Evolutionary conservation across 2,113 vertebrate genomes (phyloP).

Genomic region (Anhinga anhinga): DNA sequence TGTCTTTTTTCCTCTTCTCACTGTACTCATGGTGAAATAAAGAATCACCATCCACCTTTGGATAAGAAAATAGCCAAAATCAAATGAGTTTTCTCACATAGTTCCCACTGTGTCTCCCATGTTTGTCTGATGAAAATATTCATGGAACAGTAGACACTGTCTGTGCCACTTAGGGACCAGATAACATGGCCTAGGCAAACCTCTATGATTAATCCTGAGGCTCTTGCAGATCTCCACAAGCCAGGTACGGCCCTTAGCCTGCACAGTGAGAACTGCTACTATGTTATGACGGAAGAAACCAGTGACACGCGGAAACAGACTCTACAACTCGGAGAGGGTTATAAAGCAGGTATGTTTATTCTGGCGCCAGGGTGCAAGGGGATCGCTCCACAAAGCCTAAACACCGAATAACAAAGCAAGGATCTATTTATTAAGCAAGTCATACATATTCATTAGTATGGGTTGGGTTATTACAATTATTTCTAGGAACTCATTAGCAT

Average conservation of each 20-base stretch:
- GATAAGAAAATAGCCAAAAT: background rate
- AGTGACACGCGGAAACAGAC: too few relatives aligned
- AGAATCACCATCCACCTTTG: background rate
- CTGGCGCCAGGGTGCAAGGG: too few relatives aligned
- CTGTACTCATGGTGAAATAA: background rate
- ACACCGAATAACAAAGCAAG: too few relatives aligned
- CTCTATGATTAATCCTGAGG: background rate
- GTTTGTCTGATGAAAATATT: background rate
- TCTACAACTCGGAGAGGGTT: too few relatives aligned
- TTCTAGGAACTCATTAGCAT: too few relatives aligned
- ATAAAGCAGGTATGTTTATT: too few relatives aligned
- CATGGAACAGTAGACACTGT: background rate
- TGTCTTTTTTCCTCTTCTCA: background rate
- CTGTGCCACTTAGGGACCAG: too few relatives aligned
- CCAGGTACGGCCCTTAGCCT: background rate
- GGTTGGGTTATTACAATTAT: too few relatives aligned
- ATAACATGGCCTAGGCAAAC: background rate
- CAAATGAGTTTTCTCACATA: background rate
- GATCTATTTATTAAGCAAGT: too few relatives aligned
- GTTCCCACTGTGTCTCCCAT: background rate
- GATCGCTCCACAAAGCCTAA: too few relatives aligned
- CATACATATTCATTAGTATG: too few relatives aligned
- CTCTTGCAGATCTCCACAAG: background rate
- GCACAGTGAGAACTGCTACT: background rate
- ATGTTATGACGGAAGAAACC: background rate